These are phyloP conservation scores for Acleris literana DNA, from an alignment of 2,888 invertebrate species.

Conservation along the genomic window DNA sequence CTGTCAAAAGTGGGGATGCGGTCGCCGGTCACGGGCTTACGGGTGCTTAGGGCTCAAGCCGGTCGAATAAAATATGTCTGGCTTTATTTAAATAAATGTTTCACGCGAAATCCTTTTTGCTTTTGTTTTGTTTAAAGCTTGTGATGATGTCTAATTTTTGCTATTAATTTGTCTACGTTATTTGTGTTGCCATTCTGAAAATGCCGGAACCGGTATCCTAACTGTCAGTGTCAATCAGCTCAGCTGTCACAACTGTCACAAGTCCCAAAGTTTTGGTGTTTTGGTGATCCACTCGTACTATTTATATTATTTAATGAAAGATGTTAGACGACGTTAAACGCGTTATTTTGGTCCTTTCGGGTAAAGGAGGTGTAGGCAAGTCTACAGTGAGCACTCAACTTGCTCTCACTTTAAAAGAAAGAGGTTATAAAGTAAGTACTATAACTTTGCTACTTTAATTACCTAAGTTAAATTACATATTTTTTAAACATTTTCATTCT, in stretches of 20 bases:
- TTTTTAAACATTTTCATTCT: neutral
- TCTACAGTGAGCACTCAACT: slow-evolving; percentile 97
- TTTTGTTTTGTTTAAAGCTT: too few species aligned
- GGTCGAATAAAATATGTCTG: too few species aligned
- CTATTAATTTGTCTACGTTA: too few species aligned
- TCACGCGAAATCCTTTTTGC: too few species aligned
- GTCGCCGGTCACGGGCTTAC: neutral
- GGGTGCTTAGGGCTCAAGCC: too few species aligned
- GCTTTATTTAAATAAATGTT: too few species aligned
- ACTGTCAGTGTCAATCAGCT: too few species aligned
- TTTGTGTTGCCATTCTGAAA: too few species aligned
- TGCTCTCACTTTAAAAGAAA: slow-evolving; percentile 92
- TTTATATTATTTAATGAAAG: slow-evolving; percentile 23
- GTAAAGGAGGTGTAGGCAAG: slow-evolving; percentile 99
- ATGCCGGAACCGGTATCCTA: too few species aligned
- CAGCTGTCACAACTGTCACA: too few species aligned
- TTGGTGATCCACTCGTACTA: neutral
- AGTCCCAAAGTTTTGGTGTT: neutral
- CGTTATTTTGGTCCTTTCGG: slow-evolving; percentile 96
- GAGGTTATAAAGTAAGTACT: slow-evolving; percentile 88
- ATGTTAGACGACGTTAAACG: slow-evolving; percentile 93
- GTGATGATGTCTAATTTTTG: too few species aligned
- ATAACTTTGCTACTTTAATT: slow-evolving; percentile 8
- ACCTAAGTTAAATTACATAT: neutral
- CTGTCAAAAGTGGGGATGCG: slow-evolving; percentile 51